These are phyloP conservation scores for Harlomillsia oculata DNA, from an alignment of 1,140 invertebrate genomes.

Conservation along the genomic window DNA sequence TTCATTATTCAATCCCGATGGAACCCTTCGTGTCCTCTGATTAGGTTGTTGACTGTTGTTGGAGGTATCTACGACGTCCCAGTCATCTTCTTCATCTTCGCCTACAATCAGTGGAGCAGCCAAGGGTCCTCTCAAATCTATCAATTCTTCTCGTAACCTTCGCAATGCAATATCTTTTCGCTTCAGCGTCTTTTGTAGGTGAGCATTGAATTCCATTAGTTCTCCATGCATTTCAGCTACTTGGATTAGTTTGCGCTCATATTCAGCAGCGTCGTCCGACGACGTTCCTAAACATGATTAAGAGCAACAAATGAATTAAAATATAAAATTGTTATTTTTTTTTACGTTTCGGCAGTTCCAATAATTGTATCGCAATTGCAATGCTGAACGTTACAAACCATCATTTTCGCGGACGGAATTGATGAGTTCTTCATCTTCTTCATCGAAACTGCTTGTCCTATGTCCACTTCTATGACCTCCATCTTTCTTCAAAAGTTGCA, in stretches of 20 bases:
- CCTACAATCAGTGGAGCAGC: constrained; percentile 41
- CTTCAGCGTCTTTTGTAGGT: constrained; percentile 48
- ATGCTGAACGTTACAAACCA: constrained; percentile 4
- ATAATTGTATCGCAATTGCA: neutral
- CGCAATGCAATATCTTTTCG: constrained; percentile 55
- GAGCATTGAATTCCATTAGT: constrained; percentile 83
- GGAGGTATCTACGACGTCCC: neutral
- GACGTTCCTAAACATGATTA: no score
- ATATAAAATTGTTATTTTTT: no score
- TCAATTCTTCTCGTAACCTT: constrained; percentile 54
- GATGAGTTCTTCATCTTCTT: constrained; percentile 7
- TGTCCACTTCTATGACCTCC: neutral
- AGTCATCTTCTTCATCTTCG: constrained; percentile 38
- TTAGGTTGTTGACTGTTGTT: constrained; percentile 4
- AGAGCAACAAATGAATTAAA: no score
- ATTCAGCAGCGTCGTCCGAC: constrained; percentile 61
- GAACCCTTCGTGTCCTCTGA: constrained; percentile 12
- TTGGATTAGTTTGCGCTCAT: constrained; percentile 78
- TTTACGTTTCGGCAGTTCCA: no score
- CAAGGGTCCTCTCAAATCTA: constrained; percentile 58
- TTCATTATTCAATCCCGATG: constrained; percentile 14
- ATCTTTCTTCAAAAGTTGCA: constrained; percentile 62
- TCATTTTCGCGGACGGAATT: constrained; percentile 1
- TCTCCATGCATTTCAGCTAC: constrained; percentile 94
- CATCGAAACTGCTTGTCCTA: constrained; percentile 13